Percentiles rank a stretch among this genome's conserved stretches.
Conservation (phyloP, 2,888 invertebrate genomes). For the Fissipunctia ypsillon region DNA sequence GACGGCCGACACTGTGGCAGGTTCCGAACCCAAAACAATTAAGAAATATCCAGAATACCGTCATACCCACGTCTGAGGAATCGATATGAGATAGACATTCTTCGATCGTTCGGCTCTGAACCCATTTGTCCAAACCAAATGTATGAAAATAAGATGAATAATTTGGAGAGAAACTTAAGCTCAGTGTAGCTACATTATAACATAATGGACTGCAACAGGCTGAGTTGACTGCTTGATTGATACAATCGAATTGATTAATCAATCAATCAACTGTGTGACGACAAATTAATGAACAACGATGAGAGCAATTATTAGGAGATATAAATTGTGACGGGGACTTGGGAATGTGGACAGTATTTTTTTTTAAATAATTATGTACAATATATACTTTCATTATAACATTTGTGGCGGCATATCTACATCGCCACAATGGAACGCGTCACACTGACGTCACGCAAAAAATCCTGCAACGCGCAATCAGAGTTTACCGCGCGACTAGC, state of each 20-base stretch:
- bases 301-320: not conserved
- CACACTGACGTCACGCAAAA: too few relatives aligned
- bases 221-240: not conserved
- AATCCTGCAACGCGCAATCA: too few relatives aligned
- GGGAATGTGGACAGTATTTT: too few relatives aligned
- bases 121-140: not conserved
- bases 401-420: too few relatives aligned
- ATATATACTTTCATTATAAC: too few relatives aligned
- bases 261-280: conserved; percentile 1
- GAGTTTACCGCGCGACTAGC: too few relatives aligned
- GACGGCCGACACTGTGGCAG: not conserved
- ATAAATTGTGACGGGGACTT: not conserved
- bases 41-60: conserved; percentile 1
- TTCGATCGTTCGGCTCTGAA: not conserved
- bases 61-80: not conserved
- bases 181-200: not conserved
- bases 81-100: not conserved
- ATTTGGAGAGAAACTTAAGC: not conserved
- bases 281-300: not conserved
- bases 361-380: too few relatives aligned
- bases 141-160: not conserved
- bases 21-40: conserved; percentile 20
- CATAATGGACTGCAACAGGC: not conserved
- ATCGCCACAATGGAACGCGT: too few relatives aligned
- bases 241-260: conserved; percentile 13